phyloP scores from a whole-genome alignment of 2,797 vertebrate species.

The Mormyrops boulengeri region DNA sequence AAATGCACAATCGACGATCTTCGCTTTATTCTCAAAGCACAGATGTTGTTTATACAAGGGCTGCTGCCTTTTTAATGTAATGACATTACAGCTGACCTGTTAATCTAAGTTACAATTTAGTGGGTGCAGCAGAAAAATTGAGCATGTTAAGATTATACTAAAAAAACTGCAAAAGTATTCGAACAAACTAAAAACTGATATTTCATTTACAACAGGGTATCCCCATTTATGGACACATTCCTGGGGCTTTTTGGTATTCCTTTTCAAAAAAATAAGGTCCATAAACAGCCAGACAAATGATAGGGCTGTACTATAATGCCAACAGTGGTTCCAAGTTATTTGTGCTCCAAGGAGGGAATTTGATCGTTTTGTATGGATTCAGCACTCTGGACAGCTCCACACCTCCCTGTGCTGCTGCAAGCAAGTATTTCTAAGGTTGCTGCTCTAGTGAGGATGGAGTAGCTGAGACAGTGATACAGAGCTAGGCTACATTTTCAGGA shows the following conservation, averaged over 20 bases:
- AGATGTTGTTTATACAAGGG: neutral
- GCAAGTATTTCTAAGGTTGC: neutral
- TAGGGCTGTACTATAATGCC: neutral
- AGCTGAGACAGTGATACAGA: neutral
- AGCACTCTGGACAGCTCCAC: slow-evolving; percentile 5
- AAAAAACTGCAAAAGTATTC: neutral
- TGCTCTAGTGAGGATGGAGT: neutral
- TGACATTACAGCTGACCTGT: neutral
- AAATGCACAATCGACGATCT: neutral
- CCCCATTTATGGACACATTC: neutral
- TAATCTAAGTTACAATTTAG: neutral
- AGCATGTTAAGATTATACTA: neutral
- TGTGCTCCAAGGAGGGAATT: neutral
- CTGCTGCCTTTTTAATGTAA: neutral
- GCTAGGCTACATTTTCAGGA: neutral
- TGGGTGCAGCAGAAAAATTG: neutral
- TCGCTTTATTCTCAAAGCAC: neutral
- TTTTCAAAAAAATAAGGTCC: neutral
- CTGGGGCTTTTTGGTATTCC: neutral
- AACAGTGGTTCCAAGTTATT: neutral
- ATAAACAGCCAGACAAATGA: neutral
- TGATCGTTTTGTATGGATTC: neutral
- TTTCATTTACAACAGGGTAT: neutral
- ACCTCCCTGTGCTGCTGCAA: neutral
- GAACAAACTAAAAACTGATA: neutral